These are phyloP conservation scores for Rugalucina vietnamica DNA, from an alignment of 2,888 invertebrate genomes.

Conservation along the genomic window DNA sequence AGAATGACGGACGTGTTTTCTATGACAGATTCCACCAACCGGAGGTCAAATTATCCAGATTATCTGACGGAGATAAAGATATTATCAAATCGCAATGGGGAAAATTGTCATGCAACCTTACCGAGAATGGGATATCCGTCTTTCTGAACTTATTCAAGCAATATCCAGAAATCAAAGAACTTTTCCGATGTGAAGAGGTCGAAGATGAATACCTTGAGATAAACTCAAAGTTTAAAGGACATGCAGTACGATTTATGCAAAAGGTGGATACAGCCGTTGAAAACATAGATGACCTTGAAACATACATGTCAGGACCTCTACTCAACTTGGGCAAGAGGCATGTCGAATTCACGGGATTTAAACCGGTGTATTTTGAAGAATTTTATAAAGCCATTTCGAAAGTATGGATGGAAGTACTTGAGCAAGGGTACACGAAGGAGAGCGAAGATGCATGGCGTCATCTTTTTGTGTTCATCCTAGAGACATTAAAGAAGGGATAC, in stretches of 20 bases:
- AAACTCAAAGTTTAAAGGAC: constrained; percentile 22
- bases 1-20: neutral
- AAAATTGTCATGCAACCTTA: neutral
- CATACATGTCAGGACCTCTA: neutral
- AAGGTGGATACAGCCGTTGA: constrained; percentile 32
- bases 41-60: neutral
- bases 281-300: constrained; percentile 18
- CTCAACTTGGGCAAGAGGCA: constrained; percentile 23
- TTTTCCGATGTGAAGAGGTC: constrained; percentile 31
- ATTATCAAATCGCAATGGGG: constrained; percentile 24
- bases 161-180: constrained; percentile 26
- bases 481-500: constrained; percentile 36
- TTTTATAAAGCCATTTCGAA: constrained; percentile 36
- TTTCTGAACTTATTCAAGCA: constrained; percentile 38
- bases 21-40: neutral
- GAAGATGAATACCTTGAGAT: constrained; percentile 7
- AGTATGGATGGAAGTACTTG: constrained; percentile 26
- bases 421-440: constrained; percentile 9
- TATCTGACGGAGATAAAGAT: neutral
- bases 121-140: constrained; percentile 31
- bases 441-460: constrained; percentile 28
- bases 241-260: constrained; percentile 27
- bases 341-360: constrained; percentile 27
- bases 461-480: constrained; percentile 28
- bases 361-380: constrained; percentile 31